Evolutionary conservation across 2,888 invertebrate species (phyloP).

Genomic region (Plagodis dolabraria): DNA sequence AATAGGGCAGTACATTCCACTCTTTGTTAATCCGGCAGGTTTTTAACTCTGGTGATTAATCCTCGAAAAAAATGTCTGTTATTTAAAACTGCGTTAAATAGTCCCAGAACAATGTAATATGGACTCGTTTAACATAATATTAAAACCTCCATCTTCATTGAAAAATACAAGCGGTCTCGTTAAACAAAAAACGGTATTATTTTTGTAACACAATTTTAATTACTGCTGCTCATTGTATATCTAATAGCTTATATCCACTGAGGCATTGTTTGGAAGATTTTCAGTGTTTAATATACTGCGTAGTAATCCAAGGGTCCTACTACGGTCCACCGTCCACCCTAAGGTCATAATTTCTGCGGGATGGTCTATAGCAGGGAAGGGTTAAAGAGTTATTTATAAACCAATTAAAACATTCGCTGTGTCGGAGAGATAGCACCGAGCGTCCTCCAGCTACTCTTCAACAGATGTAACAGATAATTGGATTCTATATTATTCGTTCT

Average conservation of each 20-base stretch:
- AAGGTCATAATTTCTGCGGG: slow-evolving; percentile 68
- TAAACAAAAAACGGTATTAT: slow-evolving; percentile 36
- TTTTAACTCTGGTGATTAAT: slow-evolving; percentile 4
- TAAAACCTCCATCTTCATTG: slow-evolving; percentile 21
- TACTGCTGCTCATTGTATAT: slow-evolving; percentile 47
- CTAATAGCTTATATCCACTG: slow-evolving; percentile 45
- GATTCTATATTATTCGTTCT: slow-evolving; percentile 27
- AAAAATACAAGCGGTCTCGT: slow-evolving; percentile 29
- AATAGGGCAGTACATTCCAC: slow-evolving; percentile 4
- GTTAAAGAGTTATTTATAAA: slow-evolving; percentile 81
- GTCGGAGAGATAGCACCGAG: slow-evolving; percentile 56
- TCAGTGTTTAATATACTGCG: slow-evolving; percentile 54
- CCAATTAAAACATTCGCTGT: slow-evolving; percentile 78
- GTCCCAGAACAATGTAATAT: slow-evolving; percentile 15
- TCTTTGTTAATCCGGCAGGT: slow-evolving; percentile 5
- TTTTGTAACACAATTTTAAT: slow-evolving; percentile 48
- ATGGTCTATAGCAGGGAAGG: slow-evolving; percentile 56
- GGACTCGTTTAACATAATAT: slow-evolving; percentile 26
- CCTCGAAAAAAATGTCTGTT: slow-evolving; percentile 12
- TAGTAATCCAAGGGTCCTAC: slow-evolving; percentile 46
- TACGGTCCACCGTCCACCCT: slow-evolving; percentile 48
- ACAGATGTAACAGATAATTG: slow-evolving; percentile 29
- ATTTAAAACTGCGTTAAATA: slow-evolving; percentile 19
- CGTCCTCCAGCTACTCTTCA: slow-evolving; percentile 25
- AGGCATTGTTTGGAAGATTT: slow-evolving; percentile 66